Percentiles rank a stretch among this genome's conserved stretches.
Evolutionary conservation across 2,113 vertebrate species (phyloP).

Genomic region (Myiozetetes cayanensis): DNA sequence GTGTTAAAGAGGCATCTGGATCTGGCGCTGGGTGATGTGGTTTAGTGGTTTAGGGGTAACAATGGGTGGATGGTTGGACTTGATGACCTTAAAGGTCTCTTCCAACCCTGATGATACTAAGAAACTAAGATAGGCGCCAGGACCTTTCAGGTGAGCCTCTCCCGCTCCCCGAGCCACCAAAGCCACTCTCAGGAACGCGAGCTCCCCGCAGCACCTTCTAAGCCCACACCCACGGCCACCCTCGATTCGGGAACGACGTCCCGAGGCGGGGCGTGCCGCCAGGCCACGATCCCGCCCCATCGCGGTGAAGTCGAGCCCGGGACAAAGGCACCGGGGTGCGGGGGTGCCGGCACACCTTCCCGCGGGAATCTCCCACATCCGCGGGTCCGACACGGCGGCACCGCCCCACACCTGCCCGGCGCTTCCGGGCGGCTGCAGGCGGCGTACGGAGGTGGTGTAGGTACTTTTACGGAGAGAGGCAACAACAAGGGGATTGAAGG

Average conservation of each 20-base stretch:
- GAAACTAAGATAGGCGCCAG: too few species aligned
- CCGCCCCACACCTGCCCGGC: neutral
- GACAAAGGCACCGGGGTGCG: neutral
- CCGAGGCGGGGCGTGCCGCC: neutral
- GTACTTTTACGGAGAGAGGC: neutral
- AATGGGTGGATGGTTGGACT: neutral
- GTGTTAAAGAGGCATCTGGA: neutral
- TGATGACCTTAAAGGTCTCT: neutral
- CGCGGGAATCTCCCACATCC: neutral
- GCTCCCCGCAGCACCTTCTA: neutral
- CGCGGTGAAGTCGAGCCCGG: too few species aligned
- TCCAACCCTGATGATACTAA: neutral
- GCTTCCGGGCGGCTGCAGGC: neutral
- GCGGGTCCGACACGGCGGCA: neutral
- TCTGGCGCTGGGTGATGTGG: neutral
- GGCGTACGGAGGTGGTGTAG: too few species aligned
- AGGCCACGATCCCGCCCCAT: fast-evolving
- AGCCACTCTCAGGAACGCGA: neutral
- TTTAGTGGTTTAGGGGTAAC: neutral
- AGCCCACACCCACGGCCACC: neutral
- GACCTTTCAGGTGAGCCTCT: neutral
- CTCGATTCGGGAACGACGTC: neutral
- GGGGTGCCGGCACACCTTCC: neutral
- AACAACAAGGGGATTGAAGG: neutral
- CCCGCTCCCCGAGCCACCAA: neutral